Percentiles rank a stretch among this genome's conserved stretches.
Conservation (phyloP, 2,113 vertebrate genomes). For the Lontra canadensis region DNA sequence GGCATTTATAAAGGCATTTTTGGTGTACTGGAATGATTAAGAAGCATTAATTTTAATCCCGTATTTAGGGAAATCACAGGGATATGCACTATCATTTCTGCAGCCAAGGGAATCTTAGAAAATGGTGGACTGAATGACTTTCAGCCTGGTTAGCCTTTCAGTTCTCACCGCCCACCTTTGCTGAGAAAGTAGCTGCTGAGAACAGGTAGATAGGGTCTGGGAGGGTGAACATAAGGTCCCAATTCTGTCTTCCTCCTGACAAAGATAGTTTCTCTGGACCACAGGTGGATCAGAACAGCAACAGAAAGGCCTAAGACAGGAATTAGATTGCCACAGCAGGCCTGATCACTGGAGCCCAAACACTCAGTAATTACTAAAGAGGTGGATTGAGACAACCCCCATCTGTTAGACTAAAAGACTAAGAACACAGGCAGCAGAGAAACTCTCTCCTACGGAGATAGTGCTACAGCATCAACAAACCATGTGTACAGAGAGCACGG, state of each 20-base stretch:
- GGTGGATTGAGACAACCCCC: not conserved
- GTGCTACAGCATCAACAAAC: not conserved
- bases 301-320: not conserved
- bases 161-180: not conserved
- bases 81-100: not conserved
- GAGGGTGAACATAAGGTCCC: not conserved
- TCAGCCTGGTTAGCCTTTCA: not conserved
- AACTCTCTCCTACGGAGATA: not conserved
- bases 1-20: not conserved
- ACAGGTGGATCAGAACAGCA: not conserved
- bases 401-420: not conserved
- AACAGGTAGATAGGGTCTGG: not conserved
- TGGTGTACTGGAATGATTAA: not conserved
- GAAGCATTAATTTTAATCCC: not conserved
- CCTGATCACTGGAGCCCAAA: not conserved
- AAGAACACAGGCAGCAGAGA: not conserved
- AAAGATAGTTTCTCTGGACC: not conserved
- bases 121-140: not conserved
- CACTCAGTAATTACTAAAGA: not conserved
- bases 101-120: not conserved
- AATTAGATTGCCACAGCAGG: not conserved
- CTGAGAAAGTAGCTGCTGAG: not conserved
- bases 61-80: not conserved
- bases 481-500: not conserved
- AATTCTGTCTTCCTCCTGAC: not conserved